phyloP scores from a whole-genome alignment of 2,113 vertebrate genomes.

The Heterochromis multidens region DNA sequence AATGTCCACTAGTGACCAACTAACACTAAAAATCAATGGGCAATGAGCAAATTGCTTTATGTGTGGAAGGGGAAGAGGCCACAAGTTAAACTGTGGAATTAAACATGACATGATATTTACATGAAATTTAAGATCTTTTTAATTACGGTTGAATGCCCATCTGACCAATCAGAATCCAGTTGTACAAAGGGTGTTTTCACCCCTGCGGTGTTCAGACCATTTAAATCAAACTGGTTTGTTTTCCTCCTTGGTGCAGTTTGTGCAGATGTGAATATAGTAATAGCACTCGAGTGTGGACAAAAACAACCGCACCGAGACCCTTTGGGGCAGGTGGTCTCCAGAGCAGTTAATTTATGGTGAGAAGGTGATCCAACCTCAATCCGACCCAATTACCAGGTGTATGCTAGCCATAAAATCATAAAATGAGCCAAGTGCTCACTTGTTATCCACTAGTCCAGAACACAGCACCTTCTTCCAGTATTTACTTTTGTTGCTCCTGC shows the following conservation, averaged over 20 bases:
- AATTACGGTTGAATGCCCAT: neutral
- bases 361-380: neutral
- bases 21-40: neutral
- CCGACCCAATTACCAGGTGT: too few species aligned
- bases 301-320: neutral
- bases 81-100: neutral
- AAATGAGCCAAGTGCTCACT: neutral
- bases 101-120: neutral
- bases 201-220: neutral
- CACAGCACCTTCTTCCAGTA: neutral
- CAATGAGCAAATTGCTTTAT: neutral
- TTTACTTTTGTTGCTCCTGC: neutral
- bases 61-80: neutral
- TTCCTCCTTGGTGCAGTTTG: neutral
- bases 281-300: neutral
- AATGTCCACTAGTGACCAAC: neutral
- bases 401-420: neutral
- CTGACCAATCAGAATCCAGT: neutral
- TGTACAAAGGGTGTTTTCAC: neutral
- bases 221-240: too few species aligned
- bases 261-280: neutral
- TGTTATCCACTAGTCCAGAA: neutral
- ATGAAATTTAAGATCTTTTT: neutral
- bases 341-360: neutral
- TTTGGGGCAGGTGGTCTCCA: neutral